These are phyloP conservation scores for Trogon surrucura DNA, from an alignment of 2,113 vertebrate species.

Conservation along the genomic window DNA sequence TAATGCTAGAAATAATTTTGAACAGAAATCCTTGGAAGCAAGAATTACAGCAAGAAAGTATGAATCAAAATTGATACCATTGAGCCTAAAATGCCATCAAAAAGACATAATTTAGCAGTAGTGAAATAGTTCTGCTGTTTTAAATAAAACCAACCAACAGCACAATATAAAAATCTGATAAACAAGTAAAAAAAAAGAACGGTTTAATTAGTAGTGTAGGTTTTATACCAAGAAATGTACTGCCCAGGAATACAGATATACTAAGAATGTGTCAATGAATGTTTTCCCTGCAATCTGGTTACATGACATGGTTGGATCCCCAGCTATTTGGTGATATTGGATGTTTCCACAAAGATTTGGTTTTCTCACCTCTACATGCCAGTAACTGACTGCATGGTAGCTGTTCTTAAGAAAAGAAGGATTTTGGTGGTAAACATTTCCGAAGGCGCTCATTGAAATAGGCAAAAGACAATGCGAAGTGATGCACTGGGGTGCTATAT, in stretches of 20 bases:
- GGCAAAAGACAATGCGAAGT: background rate
- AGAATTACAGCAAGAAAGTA: background rate
- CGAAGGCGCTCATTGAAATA: background rate
- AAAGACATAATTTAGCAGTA: background rate
- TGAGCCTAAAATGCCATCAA: background rate
- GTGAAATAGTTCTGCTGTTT: background rate
- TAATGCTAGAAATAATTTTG: background rate
- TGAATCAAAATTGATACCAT: background rate
- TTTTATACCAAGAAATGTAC: background rate
- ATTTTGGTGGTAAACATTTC: background rate
- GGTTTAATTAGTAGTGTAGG: background rate
- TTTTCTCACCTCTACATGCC: background rate
- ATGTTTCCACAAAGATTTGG: background rate
- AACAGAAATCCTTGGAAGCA: background rate
- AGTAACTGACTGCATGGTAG: background rate
- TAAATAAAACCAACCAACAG: background rate
- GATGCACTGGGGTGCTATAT: background rate
- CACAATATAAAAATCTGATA: background rate
- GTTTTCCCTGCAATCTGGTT: background rate
- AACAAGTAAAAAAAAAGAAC: background rate
- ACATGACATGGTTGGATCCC: background rate
- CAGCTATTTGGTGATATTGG: background rate
- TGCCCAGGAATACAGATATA: background rate
- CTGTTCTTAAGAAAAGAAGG: background rate
- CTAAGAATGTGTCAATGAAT: background rate